These are phyloP conservation scores for Ferrisia virgata DNA, from an alignment of 2,888 invertebrate genomes.

Conservation along the genomic window DNA sequence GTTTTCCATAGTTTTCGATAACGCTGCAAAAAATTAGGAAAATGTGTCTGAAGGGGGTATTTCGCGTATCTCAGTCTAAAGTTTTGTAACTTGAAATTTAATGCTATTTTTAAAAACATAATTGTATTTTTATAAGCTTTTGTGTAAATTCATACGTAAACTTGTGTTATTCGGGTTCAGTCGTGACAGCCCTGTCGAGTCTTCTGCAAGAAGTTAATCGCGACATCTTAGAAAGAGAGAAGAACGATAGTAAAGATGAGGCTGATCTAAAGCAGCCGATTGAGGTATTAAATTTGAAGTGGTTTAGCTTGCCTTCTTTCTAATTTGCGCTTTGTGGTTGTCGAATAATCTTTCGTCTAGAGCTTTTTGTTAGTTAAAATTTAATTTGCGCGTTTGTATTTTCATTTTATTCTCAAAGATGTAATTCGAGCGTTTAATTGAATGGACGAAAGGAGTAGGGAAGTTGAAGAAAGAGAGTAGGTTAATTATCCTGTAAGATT, in stretches of 20 bases:
- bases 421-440: neutral
- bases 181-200: slow-evolving; percentile 75
- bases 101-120: neutral
- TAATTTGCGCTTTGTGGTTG: neutral
- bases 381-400: slow-evolving; percentile 27
- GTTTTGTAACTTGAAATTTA: neutral
- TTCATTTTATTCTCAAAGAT: neutral
- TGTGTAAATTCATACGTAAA: slow-evolving; percentile 7
- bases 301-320: slow-evolving; percentile 29
- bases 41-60: neutral
- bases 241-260: slow-evolving; percentile 23
- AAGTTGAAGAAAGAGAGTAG: neutral
- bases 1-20: neutral
- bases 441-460: neutral
- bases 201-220: slow-evolving; percentile 77
- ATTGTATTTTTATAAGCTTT: neutral
- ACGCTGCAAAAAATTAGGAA: neutral
- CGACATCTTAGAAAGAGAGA: slow-evolving; percentile 55
- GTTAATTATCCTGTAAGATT: too few relatives aligned
- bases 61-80: neutral
- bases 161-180: slow-evolving; percentile 55
- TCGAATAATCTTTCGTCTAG: neutral
- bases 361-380: neutral
- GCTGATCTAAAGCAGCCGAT: neutral
- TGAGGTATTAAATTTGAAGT: slow-evolving; percentile 41